Base-by-base conservation (phyloP, 2,113 vertebrate species). In the Sterna hirundo region DNA sequence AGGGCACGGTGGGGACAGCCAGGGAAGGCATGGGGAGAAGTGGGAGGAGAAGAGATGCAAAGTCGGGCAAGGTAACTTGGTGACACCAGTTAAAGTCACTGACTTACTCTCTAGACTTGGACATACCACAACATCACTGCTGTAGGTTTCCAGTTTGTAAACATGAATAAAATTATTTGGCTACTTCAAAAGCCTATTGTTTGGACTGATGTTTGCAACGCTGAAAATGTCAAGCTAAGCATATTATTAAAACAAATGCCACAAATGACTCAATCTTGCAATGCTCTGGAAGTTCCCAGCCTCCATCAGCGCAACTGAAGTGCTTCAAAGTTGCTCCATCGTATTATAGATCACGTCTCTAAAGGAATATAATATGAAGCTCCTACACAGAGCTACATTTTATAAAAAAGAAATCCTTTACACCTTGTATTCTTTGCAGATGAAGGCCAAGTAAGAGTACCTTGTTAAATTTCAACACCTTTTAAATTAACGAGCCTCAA, bases 111-210 rank as follows among this genome's bases (percentile, higher is more conserved):
- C 54, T 55, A 46, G n/a, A 54, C 16, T 40, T 68, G 79, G 44
- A 88, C 13, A 23, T 29, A 70, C 34, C 21, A 12, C 42, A 85
- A 42, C 32, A 84, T 9, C 42, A 47, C 34, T 57, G 64, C 34
- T 86, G 23, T 7, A 84, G 46, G 32, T 61, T 84, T 93, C 55
- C 80, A 83, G 38, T 74, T 60, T 86, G 72, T 71, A 94, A 94
- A 93, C 30, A 60, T 5, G 20, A 88, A 68, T 30, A 78, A 47
- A 93, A 86, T 7, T 86, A 79, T n/a, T 11, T 69, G 70, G 57
- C 36, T 80, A 57, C 83, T 91, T 94, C 80, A 79, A 88, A 91
- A 94, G 61, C 16, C 71, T 64, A 6, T 64, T 68, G 86, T 69
- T 92, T 82, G 86, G 27, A 71, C 49, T 82, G 22, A 92, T 46